Base-by-base conservation (phyloP, 2,113 vertebrate genomes). In the Oriolus oriolus region DNA sequence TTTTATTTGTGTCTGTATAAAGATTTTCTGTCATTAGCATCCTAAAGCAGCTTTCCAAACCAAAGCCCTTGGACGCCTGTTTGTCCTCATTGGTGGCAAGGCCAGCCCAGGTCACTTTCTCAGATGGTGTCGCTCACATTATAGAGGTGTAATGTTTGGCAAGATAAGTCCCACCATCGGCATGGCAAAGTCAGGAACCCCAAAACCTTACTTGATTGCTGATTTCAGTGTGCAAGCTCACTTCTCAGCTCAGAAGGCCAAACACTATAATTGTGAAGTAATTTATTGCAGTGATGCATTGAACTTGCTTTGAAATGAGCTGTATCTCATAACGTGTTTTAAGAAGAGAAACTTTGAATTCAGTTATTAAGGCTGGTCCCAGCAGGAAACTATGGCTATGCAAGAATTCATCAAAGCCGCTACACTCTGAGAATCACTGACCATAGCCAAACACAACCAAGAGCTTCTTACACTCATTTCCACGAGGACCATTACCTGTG, bases 401-500 rank as follows among this genome's bases (percentile, higher is more conserved):
- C 24, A 59, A 66, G 59, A 49, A 33, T n/a, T 57, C 24, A 53
- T 61, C 21, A 28, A 84, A 84, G 56, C 8, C 45, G 12, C n/a
- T 80, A 13, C 1, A 3, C 14, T 68, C 19, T 16, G n/a, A 77
- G 63, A 84, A 15, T 64, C 15, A 5, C 37, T 80, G 77, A 27
- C 57, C 1, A 0, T 56, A 64, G 15, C 60, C 37, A 31, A 20
- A n/a, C 0, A 2, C 1, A 3, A 39, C 7, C 16, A 68, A 64
- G 59, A 80, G 44, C 49, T 75, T 60, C 44, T 79, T 47, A 81
- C 33, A 13, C 53, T 28, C 26, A 3, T 74, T 56, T 63, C 45
- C 50, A 59, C 30, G 69, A 64, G 24, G 41, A 53, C 23, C 20
- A 9, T 59, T 68, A 31, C 41, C 22, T 65, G 30, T 54, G 65